Evolutionary conservation across 2,113 vertebrate species (phyloP), one percentile per base, ranked within the genome.

Genomic region (Anguilla japonica): DNA sequence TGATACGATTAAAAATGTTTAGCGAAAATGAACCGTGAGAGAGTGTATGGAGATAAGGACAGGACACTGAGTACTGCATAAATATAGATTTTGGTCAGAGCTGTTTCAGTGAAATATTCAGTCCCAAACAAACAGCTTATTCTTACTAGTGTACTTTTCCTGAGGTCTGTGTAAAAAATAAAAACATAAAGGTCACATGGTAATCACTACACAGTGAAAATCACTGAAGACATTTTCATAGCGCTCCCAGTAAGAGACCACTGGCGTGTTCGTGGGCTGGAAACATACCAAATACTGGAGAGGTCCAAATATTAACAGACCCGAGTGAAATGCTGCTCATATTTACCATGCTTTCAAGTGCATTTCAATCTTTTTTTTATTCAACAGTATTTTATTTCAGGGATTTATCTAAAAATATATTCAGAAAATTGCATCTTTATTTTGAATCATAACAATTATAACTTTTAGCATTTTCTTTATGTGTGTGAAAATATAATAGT

Each of bases 81-180:
- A 84, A 87, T 84, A 67, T 84, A 81, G 22, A 87, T 87, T 81
- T 81, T 84, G 83, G 83, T 53, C 79, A 41, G n/a, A n/a, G 22
- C 83, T 60, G 41, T 41, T 87, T 67, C 78, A 60, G 57, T 84
- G 79, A 26, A 84, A 67, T 84, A 78, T n/a, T 29, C 9, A 34
- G 29, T 79, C 83, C 53, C 83, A 20, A 84, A 46, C 78, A 78
- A 84, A 43, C 83, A 14, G 39, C 53, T 26, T 67, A 26, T 14
- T 75, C 71, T 75, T 11, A 13, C 71, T 11, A 75, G n/a, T 75
- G 71, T 29, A 14, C 71, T n/a, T 34, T 34, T 13, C 26, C n/a
- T 13, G 1, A 34, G 6, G 71, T 75, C 71, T 75, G 71, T 75
- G 34, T 14, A 75, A 75, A 34, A 75, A 75, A 75, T 34, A 75